Evolutionary conservation across 2,888 invertebrate genomes (phyloP), one percentile per base, ranked within the genome.

Genomic region (Megamerina dolium): DNA sequence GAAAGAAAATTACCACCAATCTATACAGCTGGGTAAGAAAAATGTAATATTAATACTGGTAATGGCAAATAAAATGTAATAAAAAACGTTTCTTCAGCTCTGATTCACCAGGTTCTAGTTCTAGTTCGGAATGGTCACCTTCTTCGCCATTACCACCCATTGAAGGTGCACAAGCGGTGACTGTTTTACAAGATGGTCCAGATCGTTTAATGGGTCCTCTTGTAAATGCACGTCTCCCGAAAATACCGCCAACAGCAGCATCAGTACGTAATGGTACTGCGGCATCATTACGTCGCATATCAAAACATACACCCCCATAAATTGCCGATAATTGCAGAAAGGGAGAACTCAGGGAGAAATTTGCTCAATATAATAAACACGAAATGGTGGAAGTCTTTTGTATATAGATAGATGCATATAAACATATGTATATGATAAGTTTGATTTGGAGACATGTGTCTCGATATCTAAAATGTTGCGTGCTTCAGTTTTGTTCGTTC

Each of bases 71-170:
- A 3, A 4, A 16, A 30, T 14, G n/a, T 21, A 10, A n/a, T n/a
- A n/a, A n/a, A n/a, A n/a, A n/a, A 23, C 23, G 33, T 26, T 38
- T 31, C 20, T 19, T 18, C 39, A 70, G 70, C 12, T 66, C 68
- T 17, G 70, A 71, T 50, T 70, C 70, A 6, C 71, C 72, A 4
- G 67, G 70, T 21, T 72, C 73, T 31, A 70, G 72, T 49, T 72
- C 72, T 6, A 63, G 72, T 30, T 72, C 72, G 1, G 72, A 72
- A 46, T 72, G 73, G 73, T 67, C 69, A 6, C 66, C 71, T 19
- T 66, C 67, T 41, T 71, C 73, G 19, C 71, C 71, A 4, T 53
- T 68, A 46, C 66, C 68, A 4, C 55, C 57, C 3, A 62, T 61
- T 12, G 58, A 57, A 14, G 55, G 56, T n/a, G 59, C 45, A 4